A percentile compares a stretch with the other conserved stretches of the same genome.
phyloP scores from a whole-genome alignment of 2,888 invertebrate genomes.

The Xestoiulus laeticollis region DNA sequence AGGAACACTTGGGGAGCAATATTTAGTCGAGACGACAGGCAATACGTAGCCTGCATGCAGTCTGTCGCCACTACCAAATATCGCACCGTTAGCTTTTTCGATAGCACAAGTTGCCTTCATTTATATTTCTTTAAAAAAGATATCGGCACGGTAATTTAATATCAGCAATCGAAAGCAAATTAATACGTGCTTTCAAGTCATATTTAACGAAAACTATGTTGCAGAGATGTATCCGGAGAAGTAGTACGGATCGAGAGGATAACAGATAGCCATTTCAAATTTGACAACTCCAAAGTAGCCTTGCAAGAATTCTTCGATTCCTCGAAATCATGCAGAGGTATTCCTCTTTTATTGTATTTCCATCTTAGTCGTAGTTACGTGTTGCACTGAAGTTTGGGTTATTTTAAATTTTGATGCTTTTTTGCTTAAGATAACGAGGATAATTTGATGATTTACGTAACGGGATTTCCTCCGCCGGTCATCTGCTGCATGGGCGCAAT shows the following conservation, averaged over 20 bases:
- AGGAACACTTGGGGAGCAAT: too few relatives aligned
- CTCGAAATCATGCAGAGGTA: not conserved
- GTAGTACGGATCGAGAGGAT: not conserved
- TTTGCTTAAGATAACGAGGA: not conserved
- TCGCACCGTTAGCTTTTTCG: too few relatives aligned
- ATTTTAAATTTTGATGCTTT: not conserved
- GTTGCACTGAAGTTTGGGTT: not conserved
- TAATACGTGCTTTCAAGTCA: not conserved
- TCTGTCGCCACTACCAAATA: too few relatives aligned
- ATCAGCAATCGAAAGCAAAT: not conserved
- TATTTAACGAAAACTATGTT: not conserved
- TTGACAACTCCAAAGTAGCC: not conserved
- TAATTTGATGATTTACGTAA: conserved; percentile 20
- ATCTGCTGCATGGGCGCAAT: conserved; percentile 47
- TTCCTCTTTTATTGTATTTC: not conserved
- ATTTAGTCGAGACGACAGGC: too few relatives aligned
- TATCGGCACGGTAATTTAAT: too few relatives aligned
- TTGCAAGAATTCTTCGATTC: conserved; percentile 39
- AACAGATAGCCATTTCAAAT: conserved; percentile 30
- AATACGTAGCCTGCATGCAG: too few relatives aligned
- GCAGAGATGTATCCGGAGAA: not conserved
- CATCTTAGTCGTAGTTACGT: too few relatives aligned
- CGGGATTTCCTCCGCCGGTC: conserved; percentile 38
- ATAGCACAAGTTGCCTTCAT: not conserved
- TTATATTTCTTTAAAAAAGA: too few relatives aligned